Percentiles rank a stretch among this genome's conserved stretches.
Conservation (phyloP, 2,888 invertebrate genomes). For the Cryptocephalus moraei region DNA sequence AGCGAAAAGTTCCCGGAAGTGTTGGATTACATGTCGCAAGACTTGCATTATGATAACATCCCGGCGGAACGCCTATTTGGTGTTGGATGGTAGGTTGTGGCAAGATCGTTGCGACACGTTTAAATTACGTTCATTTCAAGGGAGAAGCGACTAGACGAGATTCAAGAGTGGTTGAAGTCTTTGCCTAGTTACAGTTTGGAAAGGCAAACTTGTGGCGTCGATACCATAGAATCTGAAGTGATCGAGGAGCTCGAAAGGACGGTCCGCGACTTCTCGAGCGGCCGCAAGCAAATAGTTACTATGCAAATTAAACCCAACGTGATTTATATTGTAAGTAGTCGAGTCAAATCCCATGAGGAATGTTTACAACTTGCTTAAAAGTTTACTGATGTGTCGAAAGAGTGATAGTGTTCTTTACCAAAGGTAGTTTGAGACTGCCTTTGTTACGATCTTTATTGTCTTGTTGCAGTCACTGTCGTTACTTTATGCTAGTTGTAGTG, state of each 20-base stretch:
- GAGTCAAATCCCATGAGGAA: no score
- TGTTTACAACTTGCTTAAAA: no score
- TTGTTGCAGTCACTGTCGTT: no score
- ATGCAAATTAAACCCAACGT: constrained; percentile 74
- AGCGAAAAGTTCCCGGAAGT: constrained; percentile 62
- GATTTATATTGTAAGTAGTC: constrained; percentile 55
- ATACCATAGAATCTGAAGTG: constrained; percentile 58
- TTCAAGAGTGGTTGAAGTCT: constrained; percentile 58
- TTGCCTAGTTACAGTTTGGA: constrained; percentile 54
- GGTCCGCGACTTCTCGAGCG: constrained; percentile 31
- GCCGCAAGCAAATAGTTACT: constrained; percentile 43
- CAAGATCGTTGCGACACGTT: neutral
- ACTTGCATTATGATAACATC: constrained; percentile 45
- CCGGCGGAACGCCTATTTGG: constrained; percentile 58
- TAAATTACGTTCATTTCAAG: constrained; percentile 18
- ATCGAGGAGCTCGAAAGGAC: constrained; percentile 44
- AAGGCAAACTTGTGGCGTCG: constrained; percentile 58
- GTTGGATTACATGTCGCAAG: constrained; percentile 48
- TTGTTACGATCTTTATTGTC: no score
- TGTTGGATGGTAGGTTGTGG: constrained; percentile 17
- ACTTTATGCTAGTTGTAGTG: no score
- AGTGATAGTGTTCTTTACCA: no score
- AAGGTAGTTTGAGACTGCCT: no score
- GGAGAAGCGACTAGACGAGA: constrained; percentile 43
- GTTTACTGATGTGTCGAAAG: no score